Percentiles rank a stretch among this genome's conserved stretches.
Conservation (phyloP, 2,113 vertebrate genomes). For the Stegostoma tigrinum region DNA sequence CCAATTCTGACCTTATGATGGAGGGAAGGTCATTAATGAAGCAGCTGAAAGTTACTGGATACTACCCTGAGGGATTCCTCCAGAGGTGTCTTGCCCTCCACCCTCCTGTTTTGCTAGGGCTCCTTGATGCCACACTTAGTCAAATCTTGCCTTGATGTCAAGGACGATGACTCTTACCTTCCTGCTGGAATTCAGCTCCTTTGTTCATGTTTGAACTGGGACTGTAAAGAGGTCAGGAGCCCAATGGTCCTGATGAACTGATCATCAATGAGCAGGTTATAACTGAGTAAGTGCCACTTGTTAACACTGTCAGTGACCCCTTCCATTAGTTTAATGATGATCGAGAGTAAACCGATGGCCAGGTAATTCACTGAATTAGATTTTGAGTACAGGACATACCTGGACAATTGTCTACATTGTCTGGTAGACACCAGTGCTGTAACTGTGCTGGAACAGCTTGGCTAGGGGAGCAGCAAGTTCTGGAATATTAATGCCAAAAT, state of each 20-base stretch:
- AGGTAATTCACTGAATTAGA: background rate
- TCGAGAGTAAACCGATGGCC: background rate
- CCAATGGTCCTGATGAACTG: background rate
- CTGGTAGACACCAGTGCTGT: no score
- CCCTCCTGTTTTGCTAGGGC: no score
- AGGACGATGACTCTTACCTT: background rate
- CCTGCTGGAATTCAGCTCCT: background rate
- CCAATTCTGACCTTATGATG: no score
- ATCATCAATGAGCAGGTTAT: background rate
- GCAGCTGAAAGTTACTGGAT: no score
- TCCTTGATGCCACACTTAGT: no score
- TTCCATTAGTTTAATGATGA: background rate
- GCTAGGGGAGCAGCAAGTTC: no score
- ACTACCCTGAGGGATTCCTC: no score
- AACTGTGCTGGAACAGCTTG: no score
- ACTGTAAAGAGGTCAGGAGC: background rate
- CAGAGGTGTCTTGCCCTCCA: no score
- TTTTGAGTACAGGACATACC: background rate
- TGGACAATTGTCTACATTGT: background rate
- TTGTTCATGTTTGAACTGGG: background rate
- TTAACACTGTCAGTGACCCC: background rate
- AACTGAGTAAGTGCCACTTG: background rate
- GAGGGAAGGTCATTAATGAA: no score
- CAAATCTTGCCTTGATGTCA: no score
- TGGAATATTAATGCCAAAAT: no score